Evolutionary conservation across 2,888 invertebrate genomes (phyloP).

Genomic region (Drosophila colorata): DNA sequence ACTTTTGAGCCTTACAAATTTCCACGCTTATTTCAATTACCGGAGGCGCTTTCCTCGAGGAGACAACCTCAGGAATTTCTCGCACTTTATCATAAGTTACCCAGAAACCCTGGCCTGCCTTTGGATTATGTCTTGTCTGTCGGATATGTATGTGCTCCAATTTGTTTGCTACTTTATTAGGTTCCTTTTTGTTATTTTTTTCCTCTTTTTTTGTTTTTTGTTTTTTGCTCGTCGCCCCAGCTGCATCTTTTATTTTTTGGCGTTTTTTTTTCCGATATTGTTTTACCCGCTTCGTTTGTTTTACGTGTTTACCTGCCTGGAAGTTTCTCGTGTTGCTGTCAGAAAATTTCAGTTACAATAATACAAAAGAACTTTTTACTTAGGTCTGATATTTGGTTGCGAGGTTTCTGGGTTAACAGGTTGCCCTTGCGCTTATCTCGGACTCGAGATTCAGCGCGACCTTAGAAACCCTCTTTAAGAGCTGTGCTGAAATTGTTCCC

Average conservation of each 20-base stretch:
- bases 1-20: conserved; percentile 69
- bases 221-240: conserved; percentile 36
- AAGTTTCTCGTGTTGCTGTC: conserved; percentile 59
- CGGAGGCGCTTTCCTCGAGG: conserved; percentile 37
- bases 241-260: conserved; percentile 37
- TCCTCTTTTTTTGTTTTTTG: neutral
- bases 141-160: conserved; percentile 75
- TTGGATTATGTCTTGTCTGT: conserved; percentile 62
- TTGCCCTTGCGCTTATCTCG: conserved; percentile 42
- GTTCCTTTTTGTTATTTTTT: conserved; percentile 26
- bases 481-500: conserved; percentile 22
- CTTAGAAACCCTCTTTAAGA: conserved; percentile 33
- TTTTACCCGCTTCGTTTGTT: conserved; percentile 68
- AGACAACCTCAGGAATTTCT: conserved; percentile 65
- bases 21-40: conserved; percentile 79
- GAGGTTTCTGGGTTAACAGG: conserved; percentile 67
- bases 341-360: conserved; percentile 72
- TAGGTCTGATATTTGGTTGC: conserved; percentile 17
- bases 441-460: conserved; percentile 6
- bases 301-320: conserved; percentile 63
- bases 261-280: conserved; percentile 57
- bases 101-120: conserved; percentile 28
- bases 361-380: conserved; percentile 68
- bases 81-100: conserved; percentile 72
- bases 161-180: conserved; percentile 76